A percentile compares a stretch with the other conserved stretches of the same genome.
Evolutionary conservation across 2,797 vertebrate species (phyloP).

Genomic region (Tachyglossus aculeatus): DNA sequence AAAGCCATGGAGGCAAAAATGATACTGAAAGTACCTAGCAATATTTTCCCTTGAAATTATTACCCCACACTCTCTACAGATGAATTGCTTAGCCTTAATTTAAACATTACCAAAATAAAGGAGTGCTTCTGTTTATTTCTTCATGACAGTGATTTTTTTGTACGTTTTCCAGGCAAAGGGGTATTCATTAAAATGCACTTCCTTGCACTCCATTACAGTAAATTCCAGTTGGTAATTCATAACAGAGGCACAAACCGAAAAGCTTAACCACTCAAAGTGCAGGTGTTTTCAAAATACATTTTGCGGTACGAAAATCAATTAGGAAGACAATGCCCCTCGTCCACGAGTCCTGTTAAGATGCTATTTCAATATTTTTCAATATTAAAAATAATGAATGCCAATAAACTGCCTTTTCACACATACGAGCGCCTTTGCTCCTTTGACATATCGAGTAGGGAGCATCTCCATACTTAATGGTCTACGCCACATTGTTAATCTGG

Average conservation of each 20-base stretch:
- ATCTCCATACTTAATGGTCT: no score
- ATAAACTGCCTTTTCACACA: no score
- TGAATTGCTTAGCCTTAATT: conserved; percentile 9
- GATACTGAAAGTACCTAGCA: not conserved
- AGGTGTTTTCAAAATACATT: conserved; percentile 20
- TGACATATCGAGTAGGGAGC: no score
- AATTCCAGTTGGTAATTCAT: conserved; percentile 5
- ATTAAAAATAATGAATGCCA: no score
- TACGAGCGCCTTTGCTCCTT: no score
- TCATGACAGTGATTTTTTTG: conserved; percentile 23
- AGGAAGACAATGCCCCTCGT: not conserved
- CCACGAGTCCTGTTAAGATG: not conserved
- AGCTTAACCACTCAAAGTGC: conserved; percentile 20
- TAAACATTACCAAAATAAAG: conserved; percentile 2
- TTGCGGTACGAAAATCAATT: not conserved
- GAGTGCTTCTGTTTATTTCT: conserved; percentile 17
- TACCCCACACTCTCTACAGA: conserved; percentile 11
- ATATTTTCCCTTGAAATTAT: not conserved
- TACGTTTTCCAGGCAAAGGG: conserved; percentile 27
- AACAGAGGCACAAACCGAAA: conserved; percentile 17
- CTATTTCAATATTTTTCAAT: not conserved
- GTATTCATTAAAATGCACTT: conserved; percentile 12
- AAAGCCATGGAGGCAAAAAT: not conserved
- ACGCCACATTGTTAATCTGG: no score
- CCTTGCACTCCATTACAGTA: conserved; percentile 13